Conservation (phyloP, 1,140 invertebrate species). For the Ceratina calcarata region DNA sequence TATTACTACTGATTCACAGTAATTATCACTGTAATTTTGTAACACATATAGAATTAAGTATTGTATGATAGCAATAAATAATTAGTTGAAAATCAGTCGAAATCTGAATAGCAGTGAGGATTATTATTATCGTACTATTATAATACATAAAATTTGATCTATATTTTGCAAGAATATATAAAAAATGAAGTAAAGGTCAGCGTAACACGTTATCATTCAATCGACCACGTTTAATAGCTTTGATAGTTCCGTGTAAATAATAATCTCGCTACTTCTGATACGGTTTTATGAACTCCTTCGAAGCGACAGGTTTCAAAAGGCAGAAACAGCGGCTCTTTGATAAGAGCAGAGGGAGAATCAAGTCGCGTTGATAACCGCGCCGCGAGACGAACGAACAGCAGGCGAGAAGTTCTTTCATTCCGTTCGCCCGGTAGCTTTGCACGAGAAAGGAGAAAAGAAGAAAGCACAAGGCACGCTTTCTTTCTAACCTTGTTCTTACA, state of each 20-base stretch:
- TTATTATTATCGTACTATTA: too few relatives aligned
- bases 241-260: background rate
- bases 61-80: too few relatives aligned
- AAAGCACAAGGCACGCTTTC: background rate
- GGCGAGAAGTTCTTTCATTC: constrained; percentile 9
- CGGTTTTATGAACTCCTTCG: background rate
- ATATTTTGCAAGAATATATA: too few relatives aligned
- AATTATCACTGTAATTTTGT: too few relatives aligned
- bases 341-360: background rate
- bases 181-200: background rate
- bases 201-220: background rate
- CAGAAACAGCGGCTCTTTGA: constrained; percentile 1
- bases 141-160: too few relatives aligned
- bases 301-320: background rate
- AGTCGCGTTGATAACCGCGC: constrained; percentile 1
- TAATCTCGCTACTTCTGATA: constrained; percentile 11
- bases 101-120: too few relatives aligned
- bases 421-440: background rate
- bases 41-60: too few relatives aligned
- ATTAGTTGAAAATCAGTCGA: too few relatives aligned
- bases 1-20: too few relatives aligned
- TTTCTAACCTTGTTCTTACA: background rate
- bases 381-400: background rate
- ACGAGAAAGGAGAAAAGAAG: background rate
- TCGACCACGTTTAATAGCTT: background rate